phyloP scores from a whole-genome alignment of 2,888 invertebrate genomes.

The Diachrysia chrysitis region DNA sequence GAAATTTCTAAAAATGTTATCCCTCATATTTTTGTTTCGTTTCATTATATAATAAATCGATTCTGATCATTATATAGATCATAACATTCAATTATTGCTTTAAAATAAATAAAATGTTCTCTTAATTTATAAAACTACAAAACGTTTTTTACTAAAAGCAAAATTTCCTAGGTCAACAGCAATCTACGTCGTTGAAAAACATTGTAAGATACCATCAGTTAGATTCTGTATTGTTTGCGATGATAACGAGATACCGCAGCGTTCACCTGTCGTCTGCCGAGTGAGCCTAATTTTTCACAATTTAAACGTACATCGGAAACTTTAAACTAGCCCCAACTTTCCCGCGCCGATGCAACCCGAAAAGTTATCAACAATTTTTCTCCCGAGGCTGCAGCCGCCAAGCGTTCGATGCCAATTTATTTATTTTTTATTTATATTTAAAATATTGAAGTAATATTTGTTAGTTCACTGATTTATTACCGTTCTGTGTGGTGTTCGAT shows the following conservation, averaged over 20 bases:
- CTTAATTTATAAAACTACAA: too few relatives aligned
- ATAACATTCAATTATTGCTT: too few relatives aligned
- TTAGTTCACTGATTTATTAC: slow-evolving; percentile 59
- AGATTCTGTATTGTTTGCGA: slow-evolving; percentile 73
- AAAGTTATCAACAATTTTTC: slow-evolving; percentile 63
- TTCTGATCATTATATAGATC: too few relatives aligned
- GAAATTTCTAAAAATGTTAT: too few relatives aligned
- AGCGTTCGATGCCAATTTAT: slow-evolving; percentile 58
- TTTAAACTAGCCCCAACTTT: slow-evolving; percentile 51
- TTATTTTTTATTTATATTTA: slow-evolving; percentile 33
- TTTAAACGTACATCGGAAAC: slow-evolving; percentile 45
- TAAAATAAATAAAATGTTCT: too few relatives aligned
- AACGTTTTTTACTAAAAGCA: neutral
- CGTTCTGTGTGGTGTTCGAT: slow-evolving; percentile 69
- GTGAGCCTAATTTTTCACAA: slow-evolving; percentile 54
- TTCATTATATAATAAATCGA: too few relatives aligned
- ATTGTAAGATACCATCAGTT: slow-evolving; percentile 63
- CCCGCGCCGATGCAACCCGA: slow-evolving; percentile 51
- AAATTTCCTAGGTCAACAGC: slow-evolving; percentile 36
- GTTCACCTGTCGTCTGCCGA: slow-evolving; percentile 55
- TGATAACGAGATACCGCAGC: slow-evolving; percentile 71
- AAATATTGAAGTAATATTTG: slow-evolving; percentile 44
- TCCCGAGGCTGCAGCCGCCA: slow-evolving; percentile 51
- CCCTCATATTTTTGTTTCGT: too few relatives aligned
- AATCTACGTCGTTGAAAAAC: slow-evolving; percentile 51